Conservation (phyloP, 2,113 vertebrate genomes). For the Gorsachius goisagi region DNA sequence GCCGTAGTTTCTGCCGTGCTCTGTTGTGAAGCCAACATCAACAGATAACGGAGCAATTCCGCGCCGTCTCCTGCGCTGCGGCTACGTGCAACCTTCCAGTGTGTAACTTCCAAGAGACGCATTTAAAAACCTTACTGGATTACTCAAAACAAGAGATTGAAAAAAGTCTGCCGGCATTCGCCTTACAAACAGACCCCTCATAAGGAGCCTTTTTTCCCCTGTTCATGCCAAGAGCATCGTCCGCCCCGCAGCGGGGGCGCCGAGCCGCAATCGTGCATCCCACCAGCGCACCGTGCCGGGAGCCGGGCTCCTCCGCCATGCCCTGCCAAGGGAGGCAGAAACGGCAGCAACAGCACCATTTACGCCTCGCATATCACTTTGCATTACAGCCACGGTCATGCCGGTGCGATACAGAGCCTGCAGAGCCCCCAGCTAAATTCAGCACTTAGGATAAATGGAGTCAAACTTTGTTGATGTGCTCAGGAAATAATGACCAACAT, state of each 20-base stretch:
- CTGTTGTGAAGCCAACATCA: constrained; percentile 2
- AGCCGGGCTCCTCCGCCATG: accelerated
- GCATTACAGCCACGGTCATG: not conserved
- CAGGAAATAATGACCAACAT: constrained; percentile 14
- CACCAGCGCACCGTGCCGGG: accelerated
- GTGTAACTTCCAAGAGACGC: not conserved
- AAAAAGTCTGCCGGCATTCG: not conserved
- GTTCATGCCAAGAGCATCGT: not conserved
- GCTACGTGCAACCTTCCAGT: not conserved
- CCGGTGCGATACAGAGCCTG: not conserved
- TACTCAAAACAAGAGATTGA: not conserved
- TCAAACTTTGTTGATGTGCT: not conserved
- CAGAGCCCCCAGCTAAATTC: constrained; percentile 15
- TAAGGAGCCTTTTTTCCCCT: not conserved
- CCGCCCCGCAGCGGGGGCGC: not conserved
- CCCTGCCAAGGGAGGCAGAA: not conserved
- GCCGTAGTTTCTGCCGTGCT: not conserved
- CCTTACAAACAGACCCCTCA: not conserved
- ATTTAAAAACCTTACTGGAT: not conserved
- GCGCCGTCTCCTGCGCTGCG: accelerated
- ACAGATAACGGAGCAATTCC: not conserved
- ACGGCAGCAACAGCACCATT: not conserved
- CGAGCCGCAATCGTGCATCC: accelerated
- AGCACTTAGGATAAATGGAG: constrained; percentile 6
- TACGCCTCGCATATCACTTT: not conserved